Base-by-base conservation (phyloP, 2,797 vertebrate species). In the Eutrigla gurnardus region DNA sequence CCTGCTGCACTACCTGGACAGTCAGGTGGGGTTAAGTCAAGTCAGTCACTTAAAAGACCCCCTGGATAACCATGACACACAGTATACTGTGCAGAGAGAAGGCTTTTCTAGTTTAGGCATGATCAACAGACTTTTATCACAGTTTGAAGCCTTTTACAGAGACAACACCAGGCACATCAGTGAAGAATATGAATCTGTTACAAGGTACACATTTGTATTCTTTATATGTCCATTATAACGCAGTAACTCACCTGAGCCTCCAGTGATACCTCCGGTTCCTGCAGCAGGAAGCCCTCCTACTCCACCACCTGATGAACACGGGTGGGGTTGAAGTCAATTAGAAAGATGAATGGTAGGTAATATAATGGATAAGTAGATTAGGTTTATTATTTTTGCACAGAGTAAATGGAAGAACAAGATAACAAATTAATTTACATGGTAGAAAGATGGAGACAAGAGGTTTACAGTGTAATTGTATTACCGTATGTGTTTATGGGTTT, bases 1-100 rank as follows among this genome's bases (percentile, higher is more conserved):
- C 86, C 90, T 47, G 54, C 59, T 81, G 63, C 36, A 65, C 66
- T 47, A 43, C 84, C 86, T 88, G 32, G 39, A 80, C n/a, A 82
- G 37, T 32, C 5, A 63, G 58, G 45, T 60, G 13, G 72, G 47
- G 47, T 58, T 52, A 69, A 46, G 65, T 65, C 12, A 54, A 25
- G 6, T 40, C 15, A 61, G 52, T 15, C 7, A 35, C 8, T 50
- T 46, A 43, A 42, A 70, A 69, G 62, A 3, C 17, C 0, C 1
- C 33, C 11, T 25, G 40, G 1, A 15, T 58, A 42, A 52, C 17
- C 18, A 45, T 54, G 2, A 65, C 8, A 47, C 11, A 32, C 9
- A 35, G 1, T 39, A 15, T 35, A 46, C 7, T 42, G 6, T 37
- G n/a, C 46, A 36, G 39, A 70, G 32, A 33, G 8, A 70, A 40